Base-by-base conservation (phyloP, 1,140 invertebrate genomes). In the Melanaphis sacchari region DNA sequence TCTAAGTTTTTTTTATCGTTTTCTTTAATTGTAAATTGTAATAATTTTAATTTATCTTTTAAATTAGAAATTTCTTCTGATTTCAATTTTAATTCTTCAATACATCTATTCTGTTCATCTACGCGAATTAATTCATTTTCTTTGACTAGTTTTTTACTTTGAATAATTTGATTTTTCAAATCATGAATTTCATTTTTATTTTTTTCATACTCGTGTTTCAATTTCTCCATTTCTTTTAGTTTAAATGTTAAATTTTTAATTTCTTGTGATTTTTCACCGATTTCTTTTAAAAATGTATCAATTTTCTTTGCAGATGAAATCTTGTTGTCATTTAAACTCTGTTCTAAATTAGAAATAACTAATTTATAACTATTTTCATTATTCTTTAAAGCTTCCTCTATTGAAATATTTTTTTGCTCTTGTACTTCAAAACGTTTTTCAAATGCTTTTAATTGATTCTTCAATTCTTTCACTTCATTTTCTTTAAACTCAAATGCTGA, bases 241-340 rank as follows among this genome's bases (percentile, higher is more conserved):
- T 94, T 88, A 90, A 93, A 96, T 95, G 93, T 96, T 95, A 97
- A 95, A 94, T 97, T 96, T 94, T 95, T 96, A 96, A 94, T 97
- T 96, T 52, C 96, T 94, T 26, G 95, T 95, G 93, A 94, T 84
- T 93, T 93, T 59, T 94, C 91, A 18, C 41, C 54, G 36, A 52
- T 92, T 81, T 59, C 49, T 93, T 88, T 89, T 81, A 91, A 43
- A 76, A 92, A 84, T 41, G 87, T 54, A 49, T 85, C 91, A 22
- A 93, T 94, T 84, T 89, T 93, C 22, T 93, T 93, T 36, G 94
- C 49, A 89, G 84, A 87, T 90, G 41, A 94, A 59, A 89, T 4
- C 43, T 93, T 93, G 38, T 66, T 54, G 8, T 88, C 94, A 66
- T 94, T 94, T 36, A 94, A 82, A 82, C 94, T 93, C 31, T 93